Conservation (phyloP, 2,888 invertebrate genomes). For the Ommatoiulus sabulosus region DNA sequence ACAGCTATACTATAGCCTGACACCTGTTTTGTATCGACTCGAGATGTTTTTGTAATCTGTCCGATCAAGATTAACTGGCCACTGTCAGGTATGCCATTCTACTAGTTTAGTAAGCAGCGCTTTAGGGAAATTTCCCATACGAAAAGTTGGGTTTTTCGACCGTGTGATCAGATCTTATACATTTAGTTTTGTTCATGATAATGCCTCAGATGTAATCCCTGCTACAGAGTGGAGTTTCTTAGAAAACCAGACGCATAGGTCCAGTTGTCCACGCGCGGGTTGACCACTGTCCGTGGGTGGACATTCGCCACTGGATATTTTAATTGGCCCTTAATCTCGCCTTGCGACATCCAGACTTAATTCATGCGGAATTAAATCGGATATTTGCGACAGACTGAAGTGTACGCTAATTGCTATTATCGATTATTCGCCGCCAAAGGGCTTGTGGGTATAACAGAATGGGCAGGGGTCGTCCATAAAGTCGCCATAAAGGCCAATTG, state of each 20-base stretch:
- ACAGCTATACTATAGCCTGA: too few species aligned
- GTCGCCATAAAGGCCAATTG: not conserved
- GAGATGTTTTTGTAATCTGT: too few species aligned
- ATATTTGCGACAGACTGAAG: not conserved
- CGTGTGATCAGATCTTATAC: not conserved
- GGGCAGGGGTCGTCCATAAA: not conserved
- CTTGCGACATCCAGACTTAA: not conserved
- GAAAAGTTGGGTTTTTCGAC: too few species aligned
- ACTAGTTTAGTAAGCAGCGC: too few species aligned
- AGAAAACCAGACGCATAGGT: not conserved
- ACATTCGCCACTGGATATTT: not conserved
- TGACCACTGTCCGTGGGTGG: not conserved
- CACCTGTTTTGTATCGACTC: too few species aligned
- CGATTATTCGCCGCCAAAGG: not conserved
- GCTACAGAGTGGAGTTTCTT: not conserved
- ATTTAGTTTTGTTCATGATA: not conserved
- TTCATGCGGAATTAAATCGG: conserved; percentile 24
- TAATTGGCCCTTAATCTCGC: not conserved
- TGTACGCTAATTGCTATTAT: not conserved
- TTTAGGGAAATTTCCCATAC: too few species aligned
- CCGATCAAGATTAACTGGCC: too few species aligned
- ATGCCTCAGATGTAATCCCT: not conserved
- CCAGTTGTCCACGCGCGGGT: not conserved
- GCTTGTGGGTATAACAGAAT: not conserved
- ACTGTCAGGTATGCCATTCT: too few species aligned